Conservation (phyloP, 1,140 invertebrate genomes). For the Portunus trituberculatus region DNA sequence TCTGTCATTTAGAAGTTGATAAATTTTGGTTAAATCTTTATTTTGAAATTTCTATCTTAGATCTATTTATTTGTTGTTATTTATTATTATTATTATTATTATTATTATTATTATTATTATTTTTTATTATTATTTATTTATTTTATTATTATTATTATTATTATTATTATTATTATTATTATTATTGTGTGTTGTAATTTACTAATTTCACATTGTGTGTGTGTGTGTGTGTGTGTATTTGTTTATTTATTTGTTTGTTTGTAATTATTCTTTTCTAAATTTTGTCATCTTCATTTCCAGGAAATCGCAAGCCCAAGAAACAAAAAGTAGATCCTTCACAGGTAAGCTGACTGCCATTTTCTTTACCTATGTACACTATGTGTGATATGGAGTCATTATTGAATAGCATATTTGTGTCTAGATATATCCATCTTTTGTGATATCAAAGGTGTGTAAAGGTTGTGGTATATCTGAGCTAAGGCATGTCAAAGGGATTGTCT, state of each 20-base stretch:
- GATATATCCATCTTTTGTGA: no score
- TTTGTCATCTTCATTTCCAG: conserved; percentile 38
- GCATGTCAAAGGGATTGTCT: no score
- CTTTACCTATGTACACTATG: neutral
- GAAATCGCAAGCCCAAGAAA: conserved; percentile 63
- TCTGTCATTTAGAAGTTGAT: no score
- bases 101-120: no score
- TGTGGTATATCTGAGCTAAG: no score
- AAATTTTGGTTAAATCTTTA: no score
- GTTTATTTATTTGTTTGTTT: no score
- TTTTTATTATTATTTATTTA: conserved; percentile 43
- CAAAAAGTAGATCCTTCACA: conserved; percentile 51
- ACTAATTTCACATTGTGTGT: neutral
- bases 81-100: neutral
- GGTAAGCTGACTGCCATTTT: conserved; percentile 35
- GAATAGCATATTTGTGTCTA: no score
- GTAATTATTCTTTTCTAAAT: neutral
- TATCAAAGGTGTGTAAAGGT: no score
- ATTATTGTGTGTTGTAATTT: neutral
- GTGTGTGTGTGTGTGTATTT: neutral
- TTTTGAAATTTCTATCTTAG: no score
- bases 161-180: no score
- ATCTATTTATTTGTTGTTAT: neutral
- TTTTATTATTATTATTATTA: neutral
- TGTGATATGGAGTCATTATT: no score